These are phyloP conservation scores for Drosophila yooni DNA, from an alignment of 2,888 invertebrate species.

Conservation along the genomic window DNA sequence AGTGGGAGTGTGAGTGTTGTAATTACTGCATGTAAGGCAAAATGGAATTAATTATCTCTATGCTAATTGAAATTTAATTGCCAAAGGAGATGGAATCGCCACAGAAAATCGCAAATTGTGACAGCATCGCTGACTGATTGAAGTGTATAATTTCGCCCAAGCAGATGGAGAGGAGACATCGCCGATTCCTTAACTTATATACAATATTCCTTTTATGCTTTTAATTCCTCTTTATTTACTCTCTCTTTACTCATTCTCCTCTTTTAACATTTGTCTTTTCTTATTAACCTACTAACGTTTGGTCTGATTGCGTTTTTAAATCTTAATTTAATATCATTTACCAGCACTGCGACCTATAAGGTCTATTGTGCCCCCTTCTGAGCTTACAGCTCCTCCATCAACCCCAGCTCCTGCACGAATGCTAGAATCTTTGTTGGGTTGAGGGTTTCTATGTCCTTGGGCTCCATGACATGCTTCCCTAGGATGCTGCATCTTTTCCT, in stretches of 20 bases:
- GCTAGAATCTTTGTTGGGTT: too few species aligned
- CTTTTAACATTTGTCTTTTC: background rate
- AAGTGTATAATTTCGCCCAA: background rate
- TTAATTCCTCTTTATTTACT: background rate
- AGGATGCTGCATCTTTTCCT: too few species aligned
- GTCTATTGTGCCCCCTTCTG: too few species aligned
- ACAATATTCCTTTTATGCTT: background rate
- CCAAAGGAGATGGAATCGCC: conserved; percentile 29
- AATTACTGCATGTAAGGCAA: conserved; percentile 41
- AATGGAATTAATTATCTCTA: conserved; percentile 73
- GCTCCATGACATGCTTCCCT: too few species aligned
- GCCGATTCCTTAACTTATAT: background rate
- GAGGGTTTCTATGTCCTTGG: too few species aligned
- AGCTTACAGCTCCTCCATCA: too few species aligned
- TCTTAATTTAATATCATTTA: background rate
- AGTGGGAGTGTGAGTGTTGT: conserved; percentile 13
- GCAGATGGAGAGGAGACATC: background rate
- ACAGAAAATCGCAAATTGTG: conserved; percentile 1
- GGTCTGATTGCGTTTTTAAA: background rate
- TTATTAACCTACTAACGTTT: background rate
- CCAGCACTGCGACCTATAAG: too few species aligned
- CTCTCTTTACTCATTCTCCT: background rate
- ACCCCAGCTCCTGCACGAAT: too few species aligned
- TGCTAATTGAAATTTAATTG: conserved; percentile 74
- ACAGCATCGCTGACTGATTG: conserved; percentile 4